These are phyloP conservation scores for Candidula unifasciata DNA, from an alignment of 2,888 invertebrate genomes.

Conservation along the genomic window DNA sequence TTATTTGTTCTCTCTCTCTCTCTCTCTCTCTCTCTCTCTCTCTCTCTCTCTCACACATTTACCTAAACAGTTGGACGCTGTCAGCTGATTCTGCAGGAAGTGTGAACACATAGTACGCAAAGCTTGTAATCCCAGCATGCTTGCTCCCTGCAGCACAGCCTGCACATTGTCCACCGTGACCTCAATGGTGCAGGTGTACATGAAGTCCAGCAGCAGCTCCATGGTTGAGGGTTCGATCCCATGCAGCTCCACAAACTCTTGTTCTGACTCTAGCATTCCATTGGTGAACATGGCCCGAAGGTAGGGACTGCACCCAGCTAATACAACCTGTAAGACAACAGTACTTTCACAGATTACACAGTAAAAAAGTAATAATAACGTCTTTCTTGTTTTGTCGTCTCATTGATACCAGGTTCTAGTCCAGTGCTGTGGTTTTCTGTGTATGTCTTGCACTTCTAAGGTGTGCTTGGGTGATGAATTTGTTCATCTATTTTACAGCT, in stretches of 20 bases:
- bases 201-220: conserved; percentile 73
- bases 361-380: too few species aligned
- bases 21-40: too few species aligned
- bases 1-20: too few species aligned
- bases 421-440: too few species aligned
- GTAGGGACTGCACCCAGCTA: conserved; percentile 76
- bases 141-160: conserved; percentile 74
- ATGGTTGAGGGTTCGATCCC: conserved; percentile 73
- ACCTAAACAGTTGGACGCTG: conserved; percentile 75
- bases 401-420: too few species aligned
- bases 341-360: neutral
- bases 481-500: too few species aligned
- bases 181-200: conserved; percentile 74
- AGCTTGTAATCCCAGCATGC: conserved; percentile 70
- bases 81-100: conserved; percentile 74
- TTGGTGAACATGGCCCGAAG: conserved; percentile 77
- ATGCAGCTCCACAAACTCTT: conserved; percentile 70
- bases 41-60: conserved; percentile 50
- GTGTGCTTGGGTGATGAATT: too few species aligned
- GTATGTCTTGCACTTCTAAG: too few species aligned
- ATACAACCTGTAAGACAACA: conserved; percentile 62
- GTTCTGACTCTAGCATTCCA: conserved; percentile 74
- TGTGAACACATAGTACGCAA: conserved; percentile 72
- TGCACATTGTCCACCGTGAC: conserved; percentile 75
- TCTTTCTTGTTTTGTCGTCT: too few species aligned